Conservation (phyloP, 2,888 invertebrate species). For the Eupithecia dodoneata region DNA sequence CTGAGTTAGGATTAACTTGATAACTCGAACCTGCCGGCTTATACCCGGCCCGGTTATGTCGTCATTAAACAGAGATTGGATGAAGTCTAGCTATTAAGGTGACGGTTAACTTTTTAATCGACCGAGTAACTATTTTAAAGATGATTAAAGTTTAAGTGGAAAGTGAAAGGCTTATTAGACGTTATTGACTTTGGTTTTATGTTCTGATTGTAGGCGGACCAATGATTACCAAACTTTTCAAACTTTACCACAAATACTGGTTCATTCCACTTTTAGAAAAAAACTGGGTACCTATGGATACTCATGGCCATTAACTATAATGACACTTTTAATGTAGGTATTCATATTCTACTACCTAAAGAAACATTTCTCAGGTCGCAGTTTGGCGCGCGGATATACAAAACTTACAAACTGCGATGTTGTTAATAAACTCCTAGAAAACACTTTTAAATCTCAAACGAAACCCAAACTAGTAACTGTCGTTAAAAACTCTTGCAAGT, state of each 20-base stretch:
- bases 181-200: background rate
- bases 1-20: conserved; percentile 24
- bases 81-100: background rate
- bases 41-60: background rate
- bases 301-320: background rate
- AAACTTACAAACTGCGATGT: conserved; percentile 12
- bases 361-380: background rate
- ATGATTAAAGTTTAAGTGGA: background rate
- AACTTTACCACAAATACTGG: background rate
- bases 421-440: conserved; percentile 3
- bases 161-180: background rate
- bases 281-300: background rate
- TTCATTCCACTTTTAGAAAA: background rate
- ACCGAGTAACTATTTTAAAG: background rate
- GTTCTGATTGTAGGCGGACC: background rate
- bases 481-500: conserved; percentile 20
- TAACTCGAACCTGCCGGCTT: conserved; percentile 13
- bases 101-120: background rate
- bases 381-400: background rate
- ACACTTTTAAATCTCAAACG: conserved; percentile 17
- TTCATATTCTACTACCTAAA: background rate
- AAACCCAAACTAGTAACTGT: conserved; percentile 24
- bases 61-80: conserved; percentile 6
- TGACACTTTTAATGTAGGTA: background rate
- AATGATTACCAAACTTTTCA: background rate